These are phyloP conservation scores for Lutraria lutraria DNA, from an alignment of 2,888 invertebrate species.

Conservation along the genomic window DNA sequence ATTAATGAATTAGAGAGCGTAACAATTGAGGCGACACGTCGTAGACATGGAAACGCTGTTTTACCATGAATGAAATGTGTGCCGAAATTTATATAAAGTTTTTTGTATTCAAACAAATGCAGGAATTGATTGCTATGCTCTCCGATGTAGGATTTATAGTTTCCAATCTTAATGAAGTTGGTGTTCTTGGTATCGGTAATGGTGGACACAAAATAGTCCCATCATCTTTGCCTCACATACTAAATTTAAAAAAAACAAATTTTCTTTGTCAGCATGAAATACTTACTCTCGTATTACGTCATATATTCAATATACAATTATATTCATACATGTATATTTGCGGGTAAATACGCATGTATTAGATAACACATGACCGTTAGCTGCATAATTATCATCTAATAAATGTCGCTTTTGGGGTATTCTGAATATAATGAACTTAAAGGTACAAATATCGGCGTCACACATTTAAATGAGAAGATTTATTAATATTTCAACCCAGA, in stretches of 20 bases:
- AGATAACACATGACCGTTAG: too few species aligned
- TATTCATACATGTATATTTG: too few species aligned
- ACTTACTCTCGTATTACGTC: too few species aligned
- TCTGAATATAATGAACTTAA: too few species aligned
- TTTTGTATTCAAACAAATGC: conserved; percentile 36
- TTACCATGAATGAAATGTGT: neutral
- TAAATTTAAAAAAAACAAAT: conserved; percentile 3
- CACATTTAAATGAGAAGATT: too few species aligned
- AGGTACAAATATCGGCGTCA: too few species aligned
- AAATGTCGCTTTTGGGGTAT: too few species aligned
- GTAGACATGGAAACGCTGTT: conserved; percentile 31
- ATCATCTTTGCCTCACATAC: conserved; percentile 33
- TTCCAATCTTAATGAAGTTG: conserved; percentile 27
- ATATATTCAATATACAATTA: too few species aligned
- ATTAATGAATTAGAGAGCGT: conserved; percentile 29
- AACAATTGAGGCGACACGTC: conserved; percentile 18
- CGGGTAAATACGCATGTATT: too few species aligned
- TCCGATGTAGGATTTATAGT: conserved; percentile 59
- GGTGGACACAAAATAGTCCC: conserved; percentile 26
- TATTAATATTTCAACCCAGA: too few species aligned
- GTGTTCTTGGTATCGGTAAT: neutral
- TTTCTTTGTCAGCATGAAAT: too few species aligned
- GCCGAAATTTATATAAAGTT: conserved; percentile 41
- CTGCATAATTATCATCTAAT: too few species aligned
- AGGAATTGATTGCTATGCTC: conserved; percentile 42